A percentile compares a stretch with the other conserved stretches of the same genome.
Conservation (phyloP, 2,888 invertebrate genomes). For the Drosophila suboccidentalis region DNA sequence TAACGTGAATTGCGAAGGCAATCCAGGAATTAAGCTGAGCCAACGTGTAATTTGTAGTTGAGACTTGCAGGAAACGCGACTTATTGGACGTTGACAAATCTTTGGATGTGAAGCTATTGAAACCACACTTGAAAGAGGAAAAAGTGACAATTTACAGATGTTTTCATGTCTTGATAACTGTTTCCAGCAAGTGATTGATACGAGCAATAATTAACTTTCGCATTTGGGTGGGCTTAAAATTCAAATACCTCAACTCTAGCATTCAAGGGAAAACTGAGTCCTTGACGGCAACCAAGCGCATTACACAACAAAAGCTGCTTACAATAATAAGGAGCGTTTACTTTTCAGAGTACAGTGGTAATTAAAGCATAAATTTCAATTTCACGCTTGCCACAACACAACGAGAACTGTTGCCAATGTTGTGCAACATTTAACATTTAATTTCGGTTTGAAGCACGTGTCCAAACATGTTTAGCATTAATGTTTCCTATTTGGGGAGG, state of each 20-base stretch:
- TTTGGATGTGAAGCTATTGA: conserved; percentile 6
- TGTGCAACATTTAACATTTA: conserved; percentile 39
- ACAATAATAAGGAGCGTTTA: conserved; percentile 36
- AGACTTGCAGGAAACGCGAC: conserved; percentile 10
- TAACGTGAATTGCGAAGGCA: conserved; percentile 1
- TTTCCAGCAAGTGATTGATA: background rate
- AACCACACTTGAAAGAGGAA: conserved; percentile 1
- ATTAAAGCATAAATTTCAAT: conserved; percentile 75
- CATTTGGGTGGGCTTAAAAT: conserved; percentile 24
- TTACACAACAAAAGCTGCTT: conserved; percentile 16
- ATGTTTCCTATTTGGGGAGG: conserved; percentile 20
- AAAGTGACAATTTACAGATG: conserved; percentile 5
- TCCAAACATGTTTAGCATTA: conserved; percentile 43
- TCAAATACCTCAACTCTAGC: background rate
- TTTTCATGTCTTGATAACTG: background rate
- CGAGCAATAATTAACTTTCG: conserved; percentile 5
- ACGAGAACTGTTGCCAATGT: conserved; percentile 1
- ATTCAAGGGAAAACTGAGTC: background rate
- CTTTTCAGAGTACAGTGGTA: conserved; percentile 37
- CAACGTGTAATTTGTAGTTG: conserved; percentile 28
- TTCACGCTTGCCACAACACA: conserved; percentile 68
- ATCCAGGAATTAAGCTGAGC: conserved; percentile 37
- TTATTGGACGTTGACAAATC: conserved; percentile 31
- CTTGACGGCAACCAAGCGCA: background rate
- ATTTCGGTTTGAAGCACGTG: conserved; percentile 40